Base-by-base conservation (phyloP, 2,888 invertebrate genomes). In the Leptinotarsa peninsularis region DNA sequence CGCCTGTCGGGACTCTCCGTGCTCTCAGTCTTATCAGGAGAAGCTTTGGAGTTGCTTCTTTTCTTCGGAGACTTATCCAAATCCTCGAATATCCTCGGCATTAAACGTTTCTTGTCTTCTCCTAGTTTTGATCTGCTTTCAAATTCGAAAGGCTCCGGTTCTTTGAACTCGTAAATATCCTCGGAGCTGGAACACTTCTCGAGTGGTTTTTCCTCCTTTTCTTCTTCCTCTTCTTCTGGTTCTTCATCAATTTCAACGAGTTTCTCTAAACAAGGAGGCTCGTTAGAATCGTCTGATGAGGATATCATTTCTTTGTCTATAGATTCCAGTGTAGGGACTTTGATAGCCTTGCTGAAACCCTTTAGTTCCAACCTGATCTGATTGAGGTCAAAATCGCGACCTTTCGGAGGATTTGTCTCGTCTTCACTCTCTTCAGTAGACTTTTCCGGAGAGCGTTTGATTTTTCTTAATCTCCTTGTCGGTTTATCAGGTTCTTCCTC, bases 141-240 rank as follows among this genome's bases (percentile, higher is more conserved):
- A 81, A 95, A 92, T 86, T 96, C 95, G 85, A 96, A 96, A 0
- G 96, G 95, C 87, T 96, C 96, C 0, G 95, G 95, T 87, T 96
- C 96, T 87, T 96, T 96, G 85, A 96, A 96, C 87, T 96, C 96
- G 84, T 96, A 96, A 76, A 96, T 93, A 85, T 96, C 96, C 84
- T 90, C 83, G 76, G 88, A 83, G 83, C 83, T 83, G 23, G 82
- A 81, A 4, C 78, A 80, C 81, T 81, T 82, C 81, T 86, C 79
- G 50, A 78, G 68, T 18, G 79, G 73, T 56, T 85, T 83, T 66
- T 83, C 82, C n/a, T 79, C 58, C 77, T 84, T 85, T 67, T 85
- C 85, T 23, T 81, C 74, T 49, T 82, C 82, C n/a, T 75, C 73
- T n/a, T 79, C 80, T 56, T 83, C 82, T 71, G 68, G 76, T 70